A percentile compares a stretch with the other conserved stretches of the same genome.
Evolutionary conservation across 2,888 invertebrate genomes (phyloP).

Genomic region (Hypselothyrea guttata): DNA sequence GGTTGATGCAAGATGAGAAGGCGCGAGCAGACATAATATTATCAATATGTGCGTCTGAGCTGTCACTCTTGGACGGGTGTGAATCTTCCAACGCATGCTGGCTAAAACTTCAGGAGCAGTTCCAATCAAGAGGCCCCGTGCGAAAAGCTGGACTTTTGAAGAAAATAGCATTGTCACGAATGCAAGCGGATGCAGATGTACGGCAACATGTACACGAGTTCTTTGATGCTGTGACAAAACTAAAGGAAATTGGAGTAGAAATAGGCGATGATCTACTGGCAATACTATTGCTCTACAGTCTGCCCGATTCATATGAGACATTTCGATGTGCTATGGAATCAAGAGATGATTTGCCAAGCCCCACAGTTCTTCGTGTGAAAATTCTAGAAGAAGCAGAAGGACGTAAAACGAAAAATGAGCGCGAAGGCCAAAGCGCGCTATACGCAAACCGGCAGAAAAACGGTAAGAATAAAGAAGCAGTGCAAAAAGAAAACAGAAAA

Average conservation of each 20-base stretch:
- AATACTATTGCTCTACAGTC: slow-evolving; percentile 1
- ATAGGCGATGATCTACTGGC: slow-evolving; percentile 12
- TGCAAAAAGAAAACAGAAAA: slow-evolving; percentile 2
- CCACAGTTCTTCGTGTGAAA: not conserved
- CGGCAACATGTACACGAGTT: slow-evolving; percentile 14
- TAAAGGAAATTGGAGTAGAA: slow-evolving; percentile 8
- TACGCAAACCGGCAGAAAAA: slow-evolving; percentile 7
- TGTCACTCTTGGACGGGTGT: not conserved
- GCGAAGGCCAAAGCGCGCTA: not conserved
- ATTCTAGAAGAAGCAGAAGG: slow-evolving; percentile 2
- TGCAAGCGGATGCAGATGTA: not conserved
- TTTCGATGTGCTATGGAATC: not conserved
- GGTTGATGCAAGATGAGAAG: not conserved
- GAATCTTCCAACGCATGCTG: not conserved
- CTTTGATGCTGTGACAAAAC: slow-evolving; percentile 13
- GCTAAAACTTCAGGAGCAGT: not conserved
- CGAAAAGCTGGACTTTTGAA: slow-evolving; percentile 11
- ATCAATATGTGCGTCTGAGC: slow-evolving; percentile 1
- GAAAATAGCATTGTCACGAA: slow-evolving; percentile 4
- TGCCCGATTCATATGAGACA: not conserved
- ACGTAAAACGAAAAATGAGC: not conserved
- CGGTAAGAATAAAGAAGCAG: too few species aligned
- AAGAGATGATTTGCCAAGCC: slow-evolving; percentile 2
- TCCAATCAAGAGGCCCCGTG: slow-evolving; percentile 16
- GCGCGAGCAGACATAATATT: not conserved